phyloP scores from a whole-genome alignment of 2,888 invertebrate species.

The Taphrorychus bicolor region DNA sequence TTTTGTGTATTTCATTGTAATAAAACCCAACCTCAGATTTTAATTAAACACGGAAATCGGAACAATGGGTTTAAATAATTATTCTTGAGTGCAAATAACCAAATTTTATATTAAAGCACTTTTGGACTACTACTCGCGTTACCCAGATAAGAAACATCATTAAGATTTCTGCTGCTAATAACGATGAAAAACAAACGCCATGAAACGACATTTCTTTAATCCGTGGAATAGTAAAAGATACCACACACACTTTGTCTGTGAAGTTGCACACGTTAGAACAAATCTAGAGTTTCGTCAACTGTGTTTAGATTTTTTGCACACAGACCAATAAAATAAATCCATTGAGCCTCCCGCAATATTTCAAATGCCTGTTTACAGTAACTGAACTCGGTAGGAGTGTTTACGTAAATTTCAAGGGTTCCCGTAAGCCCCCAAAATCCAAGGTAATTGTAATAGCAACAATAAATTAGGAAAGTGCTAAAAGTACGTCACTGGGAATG shows the following conservation, averaged over 20 bases:
- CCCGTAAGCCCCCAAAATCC: neutral
- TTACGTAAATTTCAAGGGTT: conserved; percentile 1
- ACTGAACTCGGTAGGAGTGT: neutral
- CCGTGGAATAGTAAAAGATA: neutral
- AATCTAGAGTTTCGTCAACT: conserved; percentile 11
- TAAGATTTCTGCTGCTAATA: neutral
- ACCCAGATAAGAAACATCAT: neutral
- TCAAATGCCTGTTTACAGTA: conserved; percentile 6
- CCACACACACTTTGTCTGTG: neutral
- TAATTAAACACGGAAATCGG: too few species aligned
- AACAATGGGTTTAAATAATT: too few species aligned
- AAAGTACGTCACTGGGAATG: neutral
- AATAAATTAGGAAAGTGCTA: neutral
- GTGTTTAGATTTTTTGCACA: conserved; percentile 28
- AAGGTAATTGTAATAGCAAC: neutral
- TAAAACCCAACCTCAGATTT: too few species aligned
- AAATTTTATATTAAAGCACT: too few species aligned
- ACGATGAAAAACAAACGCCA: neutral
- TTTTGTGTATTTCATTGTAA: too few species aligned
- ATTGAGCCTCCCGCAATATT: conserved; percentile 5
- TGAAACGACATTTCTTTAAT: neutral
- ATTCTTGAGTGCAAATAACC: too few species aligned
- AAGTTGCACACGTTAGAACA: conserved; percentile 34
- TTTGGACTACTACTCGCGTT: neutral
- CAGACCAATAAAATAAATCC: conserved; percentile 16